Conservation (phyloP, 2,888 invertebrate genomes). For the Lasius platythorax region DNA sequence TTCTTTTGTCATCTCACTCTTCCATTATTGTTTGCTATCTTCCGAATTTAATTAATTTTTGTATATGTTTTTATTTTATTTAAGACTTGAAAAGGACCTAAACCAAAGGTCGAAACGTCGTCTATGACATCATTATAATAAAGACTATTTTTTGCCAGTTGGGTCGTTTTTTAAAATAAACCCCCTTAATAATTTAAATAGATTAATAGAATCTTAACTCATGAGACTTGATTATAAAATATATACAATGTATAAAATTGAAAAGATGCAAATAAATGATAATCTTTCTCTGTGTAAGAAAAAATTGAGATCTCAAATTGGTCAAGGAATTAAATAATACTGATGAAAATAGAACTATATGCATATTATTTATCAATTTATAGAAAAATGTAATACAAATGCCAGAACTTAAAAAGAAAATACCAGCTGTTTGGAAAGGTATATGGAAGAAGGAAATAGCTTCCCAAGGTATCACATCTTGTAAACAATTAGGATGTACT, state of each 20-base stretch:
- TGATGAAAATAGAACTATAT: not conserved
- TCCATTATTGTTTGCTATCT: no score
- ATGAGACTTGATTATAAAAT: not conserved
- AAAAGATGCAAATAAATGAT: not conserved
- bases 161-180: no score
- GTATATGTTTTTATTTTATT: no score
- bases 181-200: not conserved
- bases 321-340: not conserved
- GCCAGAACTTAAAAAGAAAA: conserved; percentile 64
- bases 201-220: conserved; percentile 6
- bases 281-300: not conserved
- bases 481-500: conserved; percentile 80
- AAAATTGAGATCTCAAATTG: not conserved
- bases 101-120: no score
- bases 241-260: not conserved
- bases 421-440: conserved; percentile 75
- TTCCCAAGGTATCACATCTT: conserved; percentile 70
- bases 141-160: no score
- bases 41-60: no score
- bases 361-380: conserved; percentile 42
- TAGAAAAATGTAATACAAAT: conserved; percentile 72
- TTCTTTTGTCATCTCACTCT: no score
- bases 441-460: conserved; percentile 79
- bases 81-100: no score
- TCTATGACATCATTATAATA: no score